Conservation (phyloP, 2,797 vertebrate species). For the Arrhamphus sclerolepis region DNA sequence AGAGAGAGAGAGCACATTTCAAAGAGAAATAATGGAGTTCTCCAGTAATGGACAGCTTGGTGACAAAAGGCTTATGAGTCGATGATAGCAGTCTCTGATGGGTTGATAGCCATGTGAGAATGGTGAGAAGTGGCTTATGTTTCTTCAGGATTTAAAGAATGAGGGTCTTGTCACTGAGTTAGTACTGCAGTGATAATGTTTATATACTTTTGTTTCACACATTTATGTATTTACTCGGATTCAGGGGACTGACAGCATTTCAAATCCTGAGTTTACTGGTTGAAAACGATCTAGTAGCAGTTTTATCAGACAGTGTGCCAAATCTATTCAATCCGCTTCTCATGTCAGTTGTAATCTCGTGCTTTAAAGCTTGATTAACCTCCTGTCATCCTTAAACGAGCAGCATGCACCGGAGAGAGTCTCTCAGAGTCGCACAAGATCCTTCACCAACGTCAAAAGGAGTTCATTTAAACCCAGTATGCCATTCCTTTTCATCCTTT, state of each 20-base stretch:
- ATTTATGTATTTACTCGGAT: constrained; percentile 20
- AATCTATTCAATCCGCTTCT: constrained; percentile 70
- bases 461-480: constrained; percentile 65
- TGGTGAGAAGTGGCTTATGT: constrained; percentile 15
- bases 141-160: constrained; percentile 33
- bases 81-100: constrained; percentile 23
- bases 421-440: constrained; percentile 50
- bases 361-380: constrained; percentile 79
- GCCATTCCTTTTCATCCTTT: constrained; percentile 53
- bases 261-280: constrained; percentile 27
- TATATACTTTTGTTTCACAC: constrained; percentile 24
- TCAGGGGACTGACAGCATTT: constrained; percentile 15
- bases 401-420: constrained; percentile 44
- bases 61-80: constrained; percentile 33
- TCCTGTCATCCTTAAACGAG: constrained; percentile 69
- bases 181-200: constrained; percentile 30
- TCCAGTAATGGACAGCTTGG: constrained; percentile 28
- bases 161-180: constrained; percentile 23
- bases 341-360: constrained; percentile 71
- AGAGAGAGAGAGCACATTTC: not conserved
- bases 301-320: constrained; percentile 52
- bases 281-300: constrained; percentile 34
- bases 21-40: constrained; percentile 45
- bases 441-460: constrained; percentile 45
- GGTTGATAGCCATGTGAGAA: constrained; percentile 1